Conservation (phyloP, 2,797 vertebrate species). For the Decapterus maruadsi region DNA sequence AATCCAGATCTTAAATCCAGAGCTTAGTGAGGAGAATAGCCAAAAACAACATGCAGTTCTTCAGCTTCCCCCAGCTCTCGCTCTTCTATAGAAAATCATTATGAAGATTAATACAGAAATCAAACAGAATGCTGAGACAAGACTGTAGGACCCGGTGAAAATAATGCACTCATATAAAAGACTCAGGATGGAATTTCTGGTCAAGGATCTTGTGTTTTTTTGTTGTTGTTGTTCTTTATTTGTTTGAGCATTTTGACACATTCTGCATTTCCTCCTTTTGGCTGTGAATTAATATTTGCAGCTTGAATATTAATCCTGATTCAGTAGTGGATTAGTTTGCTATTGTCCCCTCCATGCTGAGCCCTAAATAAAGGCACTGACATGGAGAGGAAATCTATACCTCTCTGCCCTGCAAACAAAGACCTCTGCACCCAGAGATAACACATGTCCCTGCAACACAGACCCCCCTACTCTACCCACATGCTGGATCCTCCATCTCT, state of each 20-base stretch:
- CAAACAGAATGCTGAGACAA: constrained; percentile 76
- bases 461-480: constrained; percentile 73
- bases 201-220: constrained; percentile 75
- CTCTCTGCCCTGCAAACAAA: constrained; percentile 85
- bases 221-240: constrained; percentile 76
- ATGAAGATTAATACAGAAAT: constrained; percentile 87
- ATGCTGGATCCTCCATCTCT: constrained; percentile 68
- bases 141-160: constrained; percentile 72
- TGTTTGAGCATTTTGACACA: constrained; percentile 85
- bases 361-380: constrained; percentile 84
- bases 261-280: constrained; percentile 85
- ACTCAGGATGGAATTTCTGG: constrained; percentile 76
- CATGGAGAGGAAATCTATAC: constrained; percentile 87
- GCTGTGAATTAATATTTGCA: constrained; percentile 96
- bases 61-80: constrained; percentile 78
- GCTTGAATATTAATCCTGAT: constrained; percentile 95
- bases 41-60: constrained; percentile 88
- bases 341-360: constrained; percentile 86
- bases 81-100: constrained; percentile 88
- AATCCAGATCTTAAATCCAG: constrained; percentile 95
- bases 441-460: constrained; percentile 81
- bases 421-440: constrained; percentile 87
- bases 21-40: constrained; percentile 96
- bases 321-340: constrained; percentile 95
- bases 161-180: constrained; percentile 78